A percentile compares a stretch with the other conserved stretches of the same genome.
Conservation (phyloP, 2,113 vertebrate species). For the Phaetusa simplex region DNA sequence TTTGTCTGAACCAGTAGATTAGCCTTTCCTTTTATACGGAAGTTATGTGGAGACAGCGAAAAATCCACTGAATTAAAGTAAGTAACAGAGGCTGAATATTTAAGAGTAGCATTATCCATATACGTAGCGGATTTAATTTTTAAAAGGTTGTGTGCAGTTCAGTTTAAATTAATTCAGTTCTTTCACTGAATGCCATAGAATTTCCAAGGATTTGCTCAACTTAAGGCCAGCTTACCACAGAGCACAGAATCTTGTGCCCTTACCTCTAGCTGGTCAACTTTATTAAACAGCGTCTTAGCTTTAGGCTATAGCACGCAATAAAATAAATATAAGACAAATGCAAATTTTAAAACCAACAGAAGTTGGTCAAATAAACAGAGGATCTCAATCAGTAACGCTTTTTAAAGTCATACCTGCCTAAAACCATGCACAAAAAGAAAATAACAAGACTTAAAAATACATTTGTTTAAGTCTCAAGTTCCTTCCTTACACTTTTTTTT, state of each 20-base stretch:
- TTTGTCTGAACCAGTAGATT: constrained; percentile 48
- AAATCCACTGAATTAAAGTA: constrained; percentile 39
- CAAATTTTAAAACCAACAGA: not conserved
- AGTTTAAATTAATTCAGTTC: constrained; percentile 37
- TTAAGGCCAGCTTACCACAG: constrained; percentile 2
- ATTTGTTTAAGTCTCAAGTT: not conserved
- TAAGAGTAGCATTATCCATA: constrained; percentile 29
- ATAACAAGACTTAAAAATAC: not conserved
- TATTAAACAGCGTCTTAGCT: not conserved
- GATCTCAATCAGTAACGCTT: not conserved
- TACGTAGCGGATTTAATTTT: constrained; percentile 10
- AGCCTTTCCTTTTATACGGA: not conserved
- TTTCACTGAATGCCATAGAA: not conserved
- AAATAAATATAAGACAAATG: not conserved
- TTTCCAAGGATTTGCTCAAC: constrained; percentile 11
- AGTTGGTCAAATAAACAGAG: not conserved
- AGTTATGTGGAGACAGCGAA: constrained; percentile 10
- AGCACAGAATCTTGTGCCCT: not conserved
- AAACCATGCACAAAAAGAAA: not conserved
- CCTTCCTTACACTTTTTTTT: not conserved
- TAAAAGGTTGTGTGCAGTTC: constrained; percentile 27
- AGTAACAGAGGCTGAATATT: constrained; percentile 4
- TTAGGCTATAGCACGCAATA: not conserved
- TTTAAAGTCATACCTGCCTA: not conserved
- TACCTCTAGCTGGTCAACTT: not conserved